A percentile compares a stretch with the other conserved stretches of the same genome.
Conservation (phyloP, 2,113 vertebrate genomes). For the Charadrius vociferus region DNA sequence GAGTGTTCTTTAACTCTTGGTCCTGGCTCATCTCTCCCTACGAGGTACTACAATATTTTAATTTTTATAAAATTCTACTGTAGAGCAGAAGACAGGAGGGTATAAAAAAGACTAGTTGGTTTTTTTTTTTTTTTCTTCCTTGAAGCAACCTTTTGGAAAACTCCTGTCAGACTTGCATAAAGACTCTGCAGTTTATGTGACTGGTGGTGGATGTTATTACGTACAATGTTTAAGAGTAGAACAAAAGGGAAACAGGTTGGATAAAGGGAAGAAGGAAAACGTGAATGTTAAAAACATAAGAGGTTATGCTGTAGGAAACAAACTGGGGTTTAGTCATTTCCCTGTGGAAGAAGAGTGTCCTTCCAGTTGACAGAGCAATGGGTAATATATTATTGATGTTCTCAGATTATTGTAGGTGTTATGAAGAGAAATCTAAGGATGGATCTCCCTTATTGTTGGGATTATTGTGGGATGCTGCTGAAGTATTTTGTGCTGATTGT, state of each 20-base stretch:
- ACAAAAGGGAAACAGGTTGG: not conserved
- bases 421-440: not conserved
- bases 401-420: not conserved
- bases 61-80: not conserved
- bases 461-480: not conserved
- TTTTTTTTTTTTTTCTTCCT: not conserved
- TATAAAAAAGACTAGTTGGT: not conserved
- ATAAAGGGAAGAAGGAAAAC: not conserved
- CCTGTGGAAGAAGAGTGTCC: not conserved
- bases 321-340: not conserved
- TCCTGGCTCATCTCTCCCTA: not conserved
- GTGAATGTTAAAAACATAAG: not conserved
- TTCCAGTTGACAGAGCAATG: not conserved
- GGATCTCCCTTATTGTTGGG: not conserved
- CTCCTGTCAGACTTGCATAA: not conserved
- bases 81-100: rapidly evolving
- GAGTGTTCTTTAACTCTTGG: not conserved
- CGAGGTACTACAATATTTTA: not conserved
- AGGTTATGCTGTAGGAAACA: not conserved
- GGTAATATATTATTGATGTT: not conserved
- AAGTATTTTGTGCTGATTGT: not conserved
- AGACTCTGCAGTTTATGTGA: not conserved
- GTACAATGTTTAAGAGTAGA: not conserved
- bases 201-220: not conserved
- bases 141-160: not conserved